Conservation (phyloP, 2,888 invertebrate species). For the Oligia fasciuncula region DNA sequence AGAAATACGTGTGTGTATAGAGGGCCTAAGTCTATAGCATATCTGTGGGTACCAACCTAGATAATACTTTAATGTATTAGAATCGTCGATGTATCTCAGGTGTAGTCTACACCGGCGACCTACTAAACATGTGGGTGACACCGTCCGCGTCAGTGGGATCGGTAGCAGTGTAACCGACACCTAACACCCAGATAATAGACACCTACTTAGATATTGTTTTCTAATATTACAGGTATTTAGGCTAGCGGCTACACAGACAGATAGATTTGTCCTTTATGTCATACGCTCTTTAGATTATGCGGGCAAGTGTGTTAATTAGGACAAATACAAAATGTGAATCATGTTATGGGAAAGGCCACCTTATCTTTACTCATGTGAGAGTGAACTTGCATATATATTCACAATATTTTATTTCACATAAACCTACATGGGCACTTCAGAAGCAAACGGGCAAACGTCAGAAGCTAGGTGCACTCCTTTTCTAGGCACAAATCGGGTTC, state of each 20-base stretch:
- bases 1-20: too few species aligned
- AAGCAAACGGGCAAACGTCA: too few species aligned
- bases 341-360: constrained; percentile 16
- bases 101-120: constrained; percentile 37
- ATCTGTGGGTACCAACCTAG: background rate
- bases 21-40: background rate
- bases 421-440: too few species aligned
- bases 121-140: constrained; percentile 19
- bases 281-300: constrained; percentile 24
- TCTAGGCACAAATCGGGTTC: background rate
- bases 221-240: constrained; percentile 44
- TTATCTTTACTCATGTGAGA: background rate
- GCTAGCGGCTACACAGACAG: constrained; percentile 15
- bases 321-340: constrained; percentile 13
- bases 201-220: constrained; percentile 20
- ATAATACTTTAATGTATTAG: too few species aligned
- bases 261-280: constrained; percentile 40
- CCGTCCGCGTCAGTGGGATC: constrained; percentile 29
- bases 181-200: constrained; percentile 9
- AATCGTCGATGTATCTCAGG: background rate
- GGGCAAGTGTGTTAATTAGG: constrained; percentile 24
- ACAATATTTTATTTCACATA: too few species aligned
- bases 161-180: constrained; percentile 48
- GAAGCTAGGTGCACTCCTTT: background rate
- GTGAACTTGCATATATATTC: background rate